Evolutionary conservation across 2,888 invertebrate species (phyloP), one percentile per base, ranked within the genome.

Genomic region (Apodemia mormo): DNA sequence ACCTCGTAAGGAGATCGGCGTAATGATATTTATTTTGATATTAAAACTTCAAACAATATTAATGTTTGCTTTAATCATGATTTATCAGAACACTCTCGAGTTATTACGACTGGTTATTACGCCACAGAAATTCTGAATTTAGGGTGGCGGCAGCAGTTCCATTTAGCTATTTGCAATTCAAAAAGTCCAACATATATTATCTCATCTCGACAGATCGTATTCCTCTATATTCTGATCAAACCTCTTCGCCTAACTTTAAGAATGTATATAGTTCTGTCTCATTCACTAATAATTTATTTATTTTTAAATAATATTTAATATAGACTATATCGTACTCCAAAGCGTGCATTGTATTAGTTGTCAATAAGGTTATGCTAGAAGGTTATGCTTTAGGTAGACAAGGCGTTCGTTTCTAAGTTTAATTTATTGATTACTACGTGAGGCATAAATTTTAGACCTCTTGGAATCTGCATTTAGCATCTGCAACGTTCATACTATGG

Each of bases 131-230:
- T 80, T 82, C 85, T 79, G 77, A 79, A 77, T 78, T 77, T 81
- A 80, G 83, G 80, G 83, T 84, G 83, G 82, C 84, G 80, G 83
- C 82, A 83, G 88, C 83, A 84, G 85, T 85, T 89, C 88, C 89
- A 90, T 89, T 91, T 89, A 84, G 85, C 86, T 79, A 92, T 92
- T 93, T 91, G 92, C 92, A 93, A 93, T 91, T 90, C 91, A 89
- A 92, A 92, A 91, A 89, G 88, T 84, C 61, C 37, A 61, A 61
- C 61, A 61, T 82, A 61, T 82, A 85, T 85, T 86, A 81, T 82
- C 85, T 83, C 82, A 79, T 80, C 76, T 80, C 76, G 33, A 61
- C 61, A 61, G 37, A 82, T 78, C 82, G 83, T 82, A 80, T 82
- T 81, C 80, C 78, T 80, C 80, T 79, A 76, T 77, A 80, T 80